These are phyloP conservation scores for Amphipyra berbera DNA, from an alignment of 2,888 invertebrate species.

Conservation along the genomic window DNA sequence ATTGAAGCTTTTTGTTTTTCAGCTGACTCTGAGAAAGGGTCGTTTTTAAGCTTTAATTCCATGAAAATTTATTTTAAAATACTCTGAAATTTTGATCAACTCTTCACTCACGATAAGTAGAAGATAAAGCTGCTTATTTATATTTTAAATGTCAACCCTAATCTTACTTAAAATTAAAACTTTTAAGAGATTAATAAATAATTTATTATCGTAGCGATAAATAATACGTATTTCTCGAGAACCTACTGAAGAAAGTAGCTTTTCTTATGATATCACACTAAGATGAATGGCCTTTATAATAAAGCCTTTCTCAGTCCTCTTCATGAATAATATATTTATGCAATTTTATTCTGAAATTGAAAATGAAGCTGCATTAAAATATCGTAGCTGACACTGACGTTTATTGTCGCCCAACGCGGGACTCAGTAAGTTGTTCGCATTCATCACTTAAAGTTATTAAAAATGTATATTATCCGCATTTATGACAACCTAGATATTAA, in stretches of 20 bases:
- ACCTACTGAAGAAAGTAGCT: slow-evolving; percentile 20
- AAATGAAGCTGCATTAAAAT: slow-evolving; percentile 36
- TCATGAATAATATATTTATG: slow-evolving; percentile 47
- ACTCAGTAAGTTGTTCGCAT: slow-evolving; percentile 20
- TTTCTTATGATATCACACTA: slow-evolving; percentile 29
- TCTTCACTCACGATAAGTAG: slow-evolving; percentile 8
- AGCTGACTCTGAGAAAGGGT: slow-evolving; percentile 14
- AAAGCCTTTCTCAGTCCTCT: slow-evolving; percentile 22
- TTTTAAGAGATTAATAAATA: slow-evolving; percentile 19
- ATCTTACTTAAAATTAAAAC: slow-evolving; percentile 22
- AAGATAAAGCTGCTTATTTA: slow-evolving; percentile 5
- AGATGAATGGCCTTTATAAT: slow-evolving; percentile 42
- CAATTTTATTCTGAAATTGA: slow-evolving; percentile 39
- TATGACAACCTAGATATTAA: not conserved
- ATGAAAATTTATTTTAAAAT: slow-evolving; percentile 27
- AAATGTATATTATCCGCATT: slow-evolving; percentile 1
- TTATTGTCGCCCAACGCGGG: slow-evolving; percentile 44
- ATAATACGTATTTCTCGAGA: slow-evolving; percentile 32
- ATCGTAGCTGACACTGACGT: slow-evolving; percentile 12
- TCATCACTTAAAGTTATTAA: not conserved
- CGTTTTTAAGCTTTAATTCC: slow-evolving; percentile 14
- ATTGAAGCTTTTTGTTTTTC: slow-evolving; percentile 41
- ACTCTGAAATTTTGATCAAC: slow-evolving; percentile 15
- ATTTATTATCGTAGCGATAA: slow-evolving; percentile 20
- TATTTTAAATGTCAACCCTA: slow-evolving; percentile 36